Evolutionary conservation across 2,888 invertebrate species (phyloP).

Genomic region (Sesamia inferens): DNA sequence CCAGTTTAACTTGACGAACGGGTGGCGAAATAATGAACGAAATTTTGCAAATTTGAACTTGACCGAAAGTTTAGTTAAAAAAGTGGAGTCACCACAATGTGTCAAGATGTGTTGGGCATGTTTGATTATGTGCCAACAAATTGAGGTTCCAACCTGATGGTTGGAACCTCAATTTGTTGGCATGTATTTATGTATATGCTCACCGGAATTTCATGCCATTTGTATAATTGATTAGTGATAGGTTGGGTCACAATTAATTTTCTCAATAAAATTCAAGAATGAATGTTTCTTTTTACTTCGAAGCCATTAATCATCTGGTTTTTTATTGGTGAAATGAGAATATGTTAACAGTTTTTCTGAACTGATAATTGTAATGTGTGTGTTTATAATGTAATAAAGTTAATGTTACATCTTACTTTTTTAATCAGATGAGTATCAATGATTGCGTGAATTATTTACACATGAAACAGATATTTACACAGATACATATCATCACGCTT

Average conservation of each 20-base stretch:
- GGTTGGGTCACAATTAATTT: slow-evolving; percentile 16
- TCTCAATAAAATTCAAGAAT: slow-evolving; percentile 10
- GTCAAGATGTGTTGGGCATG: slow-evolving; percentile 18
- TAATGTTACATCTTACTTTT: background rate
- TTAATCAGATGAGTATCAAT: background rate
- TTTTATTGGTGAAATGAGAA: background rate
- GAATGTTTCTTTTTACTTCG: background rate
- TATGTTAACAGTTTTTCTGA: background rate
- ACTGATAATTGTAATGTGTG: background rate
- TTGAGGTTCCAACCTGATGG: too few species aligned
- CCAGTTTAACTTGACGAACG: slow-evolving; percentile 21
- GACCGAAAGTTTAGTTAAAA: slow-evolving; percentile 7
- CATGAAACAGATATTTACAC: background rate
- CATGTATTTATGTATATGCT: slow-evolving; percentile 26
- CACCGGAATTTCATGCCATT: slow-evolving; percentile 38
- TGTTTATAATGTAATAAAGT: background rate
- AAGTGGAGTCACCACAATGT: slow-evolving; percentile 16
- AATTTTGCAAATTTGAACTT: background rate
- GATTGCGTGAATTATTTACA: background rate
- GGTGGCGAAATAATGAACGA: slow-evolving; percentile 4
- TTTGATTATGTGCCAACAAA: slow-evolving; percentile 1
- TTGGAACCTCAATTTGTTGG: slow-evolving; percentile 34
- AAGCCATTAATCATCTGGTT: slow-evolving; percentile 5
- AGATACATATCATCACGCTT: background rate
- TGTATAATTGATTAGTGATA: slow-evolving; percentile 42